A percentile compares a stretch with the other conserved stretches of the same genome.
Conservation (phyloP, 2,113 vertebrate genomes). For the Corythaixoides concolor region DNA sequence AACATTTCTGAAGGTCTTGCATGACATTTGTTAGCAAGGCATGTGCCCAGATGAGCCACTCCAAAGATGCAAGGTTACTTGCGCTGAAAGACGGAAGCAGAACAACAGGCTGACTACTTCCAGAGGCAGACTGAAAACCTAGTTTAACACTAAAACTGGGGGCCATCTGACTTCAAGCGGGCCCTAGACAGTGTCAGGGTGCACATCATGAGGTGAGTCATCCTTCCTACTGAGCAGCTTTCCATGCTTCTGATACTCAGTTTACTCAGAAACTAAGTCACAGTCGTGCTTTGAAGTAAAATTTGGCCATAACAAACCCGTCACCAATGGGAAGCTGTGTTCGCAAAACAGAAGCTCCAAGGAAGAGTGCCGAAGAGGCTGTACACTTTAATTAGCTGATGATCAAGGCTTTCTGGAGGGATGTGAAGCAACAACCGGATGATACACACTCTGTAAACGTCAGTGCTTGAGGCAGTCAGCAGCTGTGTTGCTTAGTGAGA, state of each 20-base stretch:
- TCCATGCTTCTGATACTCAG: not conserved
- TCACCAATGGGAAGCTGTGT: not conserved
- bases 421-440: not conserved
- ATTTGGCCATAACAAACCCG: not conserved
- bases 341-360: not conserved
- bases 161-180: not conserved
- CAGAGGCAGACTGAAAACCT: not conserved
- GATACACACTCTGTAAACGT: not conserved
- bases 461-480: not conserved
- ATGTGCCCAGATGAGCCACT: not conserved
- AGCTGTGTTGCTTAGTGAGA: not conserved
- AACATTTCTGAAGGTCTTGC: not conserved
- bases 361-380: not conserved
- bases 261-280: not conserved
- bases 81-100: not conserved
- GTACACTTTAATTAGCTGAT: conserved; percentile 9
- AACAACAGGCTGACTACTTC: not conserved
- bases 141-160: not conserved
- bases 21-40: not conserved
- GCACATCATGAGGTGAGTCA: not conserved
- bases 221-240: not conserved
- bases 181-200: not conserved
- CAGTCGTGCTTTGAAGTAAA: not conserved
- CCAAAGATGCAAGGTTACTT: not conserved
- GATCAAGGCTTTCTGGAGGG: not conserved